These are phyloP conservation scores for Ethmia dodecea DNA, from an alignment of 2,888 invertebrate species.

Conservation along the genomic window DNA sequence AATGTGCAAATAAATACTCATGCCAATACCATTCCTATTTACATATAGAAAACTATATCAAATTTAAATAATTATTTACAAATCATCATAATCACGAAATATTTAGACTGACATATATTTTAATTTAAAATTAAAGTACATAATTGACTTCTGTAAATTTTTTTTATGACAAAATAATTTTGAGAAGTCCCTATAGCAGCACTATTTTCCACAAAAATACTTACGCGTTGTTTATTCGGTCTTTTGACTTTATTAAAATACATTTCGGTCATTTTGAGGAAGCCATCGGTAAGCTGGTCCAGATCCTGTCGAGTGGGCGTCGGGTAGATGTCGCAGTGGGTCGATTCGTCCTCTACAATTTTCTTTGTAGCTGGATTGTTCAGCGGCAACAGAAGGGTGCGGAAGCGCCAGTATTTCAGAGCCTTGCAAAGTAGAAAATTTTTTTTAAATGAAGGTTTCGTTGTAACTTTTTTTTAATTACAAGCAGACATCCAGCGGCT, in stretches of 20 bases:
- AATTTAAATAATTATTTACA: no score
- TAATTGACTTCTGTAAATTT: no score
- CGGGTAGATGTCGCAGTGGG: constrained; percentile 91
- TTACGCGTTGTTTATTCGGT: constrained; percentile 88
- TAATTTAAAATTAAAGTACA: no score
- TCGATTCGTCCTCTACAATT: constrained; percentile 83
- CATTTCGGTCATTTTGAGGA: constrained; percentile 89
- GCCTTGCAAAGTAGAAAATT: no score
- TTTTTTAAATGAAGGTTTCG: no score
- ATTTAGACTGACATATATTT: no score
- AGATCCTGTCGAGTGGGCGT: constrained; percentile 78
- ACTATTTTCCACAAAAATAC: no score
- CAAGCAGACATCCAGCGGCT: not conserved
- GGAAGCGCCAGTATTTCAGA: constrained; percentile 93
- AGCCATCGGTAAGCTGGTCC: constrained; percentile 83
- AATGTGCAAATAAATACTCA: constrained; percentile 40
- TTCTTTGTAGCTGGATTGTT: constrained; percentile 87
- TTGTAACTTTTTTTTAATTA: no score
- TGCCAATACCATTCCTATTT: constrained; percentile 26
- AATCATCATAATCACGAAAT: no score
- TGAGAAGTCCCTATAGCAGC: no score
- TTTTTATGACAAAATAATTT: no score
- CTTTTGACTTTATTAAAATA: constrained; percentile 94
- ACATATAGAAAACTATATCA: not conserved
- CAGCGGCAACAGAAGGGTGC: constrained; percentile 91